Evolutionary conservation across 2,113 vertebrate genomes (phyloP), one percentile per base, ranked within the genome.

Genomic region (Boleophthalmus pectinirostris): DNA sequence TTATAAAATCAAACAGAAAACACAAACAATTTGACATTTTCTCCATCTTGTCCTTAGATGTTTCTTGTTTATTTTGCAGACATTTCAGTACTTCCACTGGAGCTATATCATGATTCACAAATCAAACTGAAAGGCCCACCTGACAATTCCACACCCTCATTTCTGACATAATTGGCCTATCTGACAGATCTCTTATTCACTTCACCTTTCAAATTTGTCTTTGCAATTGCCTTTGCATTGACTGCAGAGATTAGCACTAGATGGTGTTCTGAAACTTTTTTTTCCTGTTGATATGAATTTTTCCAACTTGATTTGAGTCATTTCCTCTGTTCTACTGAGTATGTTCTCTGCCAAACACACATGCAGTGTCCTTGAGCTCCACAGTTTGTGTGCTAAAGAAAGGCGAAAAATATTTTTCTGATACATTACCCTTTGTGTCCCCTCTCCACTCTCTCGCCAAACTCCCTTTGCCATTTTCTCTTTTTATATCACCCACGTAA

Each of bases 341-440:
- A 23, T 78, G 67, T 84, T 79, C 73, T 53, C 43, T 86, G 64
- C 57, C 80, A 82, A 71, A 80, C 67, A 80, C 24, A 68, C 56
- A 65, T 49, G 38, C 25, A 49, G 38, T 83, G 82, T 86, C 84
- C 88, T 89, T 90, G 82, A 83, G 86, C 77, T 78, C 70, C 38
- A 71, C 69, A 74, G 86, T 82, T 69, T 82, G 73, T 77, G 23
- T 29, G 68, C 69, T 80, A 69, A 84, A 84, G 74, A 83, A 82
- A 87, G 70, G 16, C 60, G 70, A 73, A 67, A 23, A 11, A 69
- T 53, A 76, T 71, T 60, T 66, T 75, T 80, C 61, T 87, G 77
- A 86, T 82, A 75, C 73, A 78, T 85, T 85, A 76, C 69, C 69
- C 79, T 83, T 81, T 79, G 68, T 77, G 66, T 72, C 54, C 45